Evolutionary conservation across 2,113 vertebrate genomes (phyloP), one percentile per base, ranked within the genome.

Genomic region (Ranitomeya imitator): DNA sequence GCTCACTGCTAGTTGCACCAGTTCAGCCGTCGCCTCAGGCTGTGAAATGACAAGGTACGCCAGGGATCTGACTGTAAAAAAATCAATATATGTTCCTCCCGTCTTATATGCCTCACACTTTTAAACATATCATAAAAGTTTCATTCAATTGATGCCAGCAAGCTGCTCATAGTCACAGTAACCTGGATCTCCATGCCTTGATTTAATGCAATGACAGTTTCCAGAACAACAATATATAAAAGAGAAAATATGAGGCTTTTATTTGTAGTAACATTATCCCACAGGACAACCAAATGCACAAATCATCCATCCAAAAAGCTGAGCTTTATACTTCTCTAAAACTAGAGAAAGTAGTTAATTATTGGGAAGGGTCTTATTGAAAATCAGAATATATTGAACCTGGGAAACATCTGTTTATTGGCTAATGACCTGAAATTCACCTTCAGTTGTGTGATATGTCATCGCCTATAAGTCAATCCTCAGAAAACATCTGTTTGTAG

Each of bases 401-500:
- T 0, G 7, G 90, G 90, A 86, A 91, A n/a, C 88, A 91, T 92
- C 83, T 91, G 92, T 87, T 90, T 87, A 87, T 0, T 0, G 7
- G 21, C 0, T 14, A 69, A 0, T 19, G 67, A 88, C 12, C 19
- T 61, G 9, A 88, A 79, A 85, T 2, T 9, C 7, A 19, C 80
- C 83, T 81, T 57, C 85, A 89, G 59, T 84, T 85, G 89, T 87
- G 87, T 88, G 87, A 88, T 52, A 84, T 88, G 85, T 89, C 14
- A 45, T 23, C 87, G 85, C 90, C 90, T 0, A 0, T 78, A 92
- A 89, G 88, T 86, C 88, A 10, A 85, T 91, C 0, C 0, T 90
- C 92, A 89, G 88, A 85, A 67, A 81, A 86, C 92, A 89, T 91
- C 90, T 90, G 91, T 82, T 89, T 89, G 10, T 60, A 91, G 71